phyloP scores from a whole-genome alignment of 2,888 invertebrate species.

The Latheticus oryzae region DNA sequence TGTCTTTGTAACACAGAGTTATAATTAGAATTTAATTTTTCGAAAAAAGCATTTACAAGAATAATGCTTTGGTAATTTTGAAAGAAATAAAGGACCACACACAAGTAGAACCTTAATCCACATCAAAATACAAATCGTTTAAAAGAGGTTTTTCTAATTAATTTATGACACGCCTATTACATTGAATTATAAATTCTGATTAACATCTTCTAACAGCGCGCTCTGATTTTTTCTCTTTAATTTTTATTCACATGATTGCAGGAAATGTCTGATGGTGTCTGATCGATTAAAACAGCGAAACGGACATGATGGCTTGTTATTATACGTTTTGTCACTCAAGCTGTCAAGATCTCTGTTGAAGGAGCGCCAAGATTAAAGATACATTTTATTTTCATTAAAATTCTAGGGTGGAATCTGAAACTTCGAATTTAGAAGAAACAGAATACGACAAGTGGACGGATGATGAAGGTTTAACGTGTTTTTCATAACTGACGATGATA shows the following conservation, averaged over 20 bases:
- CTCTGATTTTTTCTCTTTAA: constrained; percentile 33
- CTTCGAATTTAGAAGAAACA: constrained; percentile 9
- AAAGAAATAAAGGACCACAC: constrained; percentile 31
- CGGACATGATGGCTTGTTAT: constrained; percentile 53
- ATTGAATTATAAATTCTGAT: constrained; percentile 37
- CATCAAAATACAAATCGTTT: constrained; percentile 43
- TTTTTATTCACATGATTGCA: constrained; percentile 26
- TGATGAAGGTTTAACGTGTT: too few species aligned
- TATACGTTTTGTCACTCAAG: constrained; percentile 51
- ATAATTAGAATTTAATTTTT: too few species aligned
- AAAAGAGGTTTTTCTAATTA: constrained; percentile 47
- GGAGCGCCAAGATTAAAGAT: constrained; percentile 28
- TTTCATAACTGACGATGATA: too few species aligned
- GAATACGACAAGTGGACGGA: too few species aligned
- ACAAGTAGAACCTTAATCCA: constrained; percentile 34
- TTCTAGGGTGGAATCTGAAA: constrained; percentile 20
- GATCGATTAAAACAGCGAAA: constrained; percentile 52
- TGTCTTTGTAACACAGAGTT: too few species aligned
- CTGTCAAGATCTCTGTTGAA: constrained; percentile 19
- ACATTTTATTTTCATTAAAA: constrained; percentile 37
- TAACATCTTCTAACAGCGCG: constrained; percentile 35
- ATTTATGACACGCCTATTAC: constrained; percentile 47
- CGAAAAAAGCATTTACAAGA: too few species aligned
- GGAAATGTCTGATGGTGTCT: constrained; percentile 32
- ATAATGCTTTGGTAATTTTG: too few species aligned